Evolutionary conservation across 1,140 invertebrate species (phyloP).

Genomic region (Apis mellifera): Amel_HAv3.1 CM009931.2:25244001-25244500

Average conservation of each 20-base stretch:
- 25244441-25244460: conserved; percentile 77
- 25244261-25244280: neutral
- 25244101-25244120: neutral
- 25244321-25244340: neutral
- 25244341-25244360: neutral
- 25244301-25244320: neutral
- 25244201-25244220: neutral
- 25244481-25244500: conserved; percentile 81
- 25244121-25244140: too few relatives aligned
- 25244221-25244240: neutral
- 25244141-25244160: too few relatives aligned
- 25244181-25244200: too few relatives aligned
- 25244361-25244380: neutral
- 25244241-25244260: neutral
- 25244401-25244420: conserved; percentile 33
- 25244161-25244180: too few relatives aligned
- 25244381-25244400: conserved; percentile 17
- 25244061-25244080: neutral
- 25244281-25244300: too few relatives aligned
- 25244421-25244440: conserved; percentile 39
- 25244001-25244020: neutral
- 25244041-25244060: neutral
- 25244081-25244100: neutral
- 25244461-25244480: conserved; percentile 81
- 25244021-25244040: conserved; percentile 24